phyloP scores from a whole-genome alignment of 2,113 vertebrate species.

The Orycteropus afer region DNA sequence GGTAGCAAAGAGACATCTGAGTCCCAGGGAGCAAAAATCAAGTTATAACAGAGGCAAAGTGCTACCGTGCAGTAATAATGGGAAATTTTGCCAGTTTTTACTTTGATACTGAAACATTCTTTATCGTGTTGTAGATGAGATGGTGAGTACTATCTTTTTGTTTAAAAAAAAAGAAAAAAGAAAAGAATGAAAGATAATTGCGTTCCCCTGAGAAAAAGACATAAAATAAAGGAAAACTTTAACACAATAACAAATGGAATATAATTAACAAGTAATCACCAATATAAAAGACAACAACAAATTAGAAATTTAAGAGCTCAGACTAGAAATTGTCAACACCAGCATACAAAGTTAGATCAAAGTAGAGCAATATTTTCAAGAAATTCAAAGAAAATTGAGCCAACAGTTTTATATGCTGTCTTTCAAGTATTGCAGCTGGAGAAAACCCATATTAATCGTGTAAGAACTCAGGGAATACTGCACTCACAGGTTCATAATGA shows the following conservation, averaged over 20 bases:
- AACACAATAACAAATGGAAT: background rate
- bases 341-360: background rate
- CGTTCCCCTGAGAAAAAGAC: background rate
- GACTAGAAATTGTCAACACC: background rate
- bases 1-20: constrained; percentile 49
- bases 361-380: background rate
- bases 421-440: background rate
- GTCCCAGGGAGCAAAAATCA: constrained; percentile 60
- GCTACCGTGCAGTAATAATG: background rate
- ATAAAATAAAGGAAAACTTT: constrained; percentile 14
- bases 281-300: background rate
- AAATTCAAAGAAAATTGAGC: background rate
- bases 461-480: background rate
- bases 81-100: constrained; percentile 44
- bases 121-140: constrained; percentile 15
- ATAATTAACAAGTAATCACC: constrained; percentile 34
- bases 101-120: background rate
- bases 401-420: background rate
- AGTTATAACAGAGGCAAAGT: constrained; percentile 28
- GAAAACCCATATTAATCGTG: background rate
- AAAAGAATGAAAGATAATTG: constrained; percentile 51
- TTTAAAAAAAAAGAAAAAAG: background rate
- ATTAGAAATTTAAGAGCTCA: background rate
- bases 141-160: background rate
- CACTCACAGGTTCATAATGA: background rate